Percentiles rank a stretch among this genome's conserved stretches.
Evolutionary conservation across 2,797 vertebrate genomes (phyloP).

Genomic region (Thaleichthys pacificus): DNA sequence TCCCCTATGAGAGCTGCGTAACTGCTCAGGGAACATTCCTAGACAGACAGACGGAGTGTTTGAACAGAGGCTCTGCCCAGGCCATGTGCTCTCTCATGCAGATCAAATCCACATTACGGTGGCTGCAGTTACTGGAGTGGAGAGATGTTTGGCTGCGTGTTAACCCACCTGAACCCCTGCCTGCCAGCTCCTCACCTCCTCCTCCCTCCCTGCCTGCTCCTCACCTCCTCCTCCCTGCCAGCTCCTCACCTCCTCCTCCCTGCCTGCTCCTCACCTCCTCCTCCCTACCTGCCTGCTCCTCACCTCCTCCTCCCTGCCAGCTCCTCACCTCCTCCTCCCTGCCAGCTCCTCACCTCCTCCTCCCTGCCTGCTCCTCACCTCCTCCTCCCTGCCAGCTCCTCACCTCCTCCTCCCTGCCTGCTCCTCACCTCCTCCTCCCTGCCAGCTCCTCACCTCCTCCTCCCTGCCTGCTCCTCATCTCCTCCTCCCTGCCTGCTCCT

Average conservation of each 20-base stretch:
- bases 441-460: constrained; percentile 9
- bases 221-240: background rate
- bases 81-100: background rate
- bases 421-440: too few species aligned
- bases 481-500: background rate
- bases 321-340: constrained; percentile 1
- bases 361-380: background rate
- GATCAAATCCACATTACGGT: constrained; percentile 16
- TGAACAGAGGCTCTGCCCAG: constrained; percentile 8
- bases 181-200: background rate
- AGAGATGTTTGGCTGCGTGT: constrained; percentile 52
- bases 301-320: background rate
- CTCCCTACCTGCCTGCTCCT: background rate
- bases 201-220: background rate
- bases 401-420: background rate
- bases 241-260: background rate
- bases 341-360: background rate
- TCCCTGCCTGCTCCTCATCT: background rate
- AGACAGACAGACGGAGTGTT: background rate
- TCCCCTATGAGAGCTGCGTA: too few species aligned
- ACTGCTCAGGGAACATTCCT: background rate
- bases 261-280: background rate
- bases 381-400: background rate
- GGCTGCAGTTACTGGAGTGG: constrained; percentile 69
- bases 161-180: constrained; percentile 22